These are phyloP conservation scores for Dasyornis broadbenti DNA, from an alignment of 2,113 vertebrate genomes.

Conservation along the genomic window DNA sequence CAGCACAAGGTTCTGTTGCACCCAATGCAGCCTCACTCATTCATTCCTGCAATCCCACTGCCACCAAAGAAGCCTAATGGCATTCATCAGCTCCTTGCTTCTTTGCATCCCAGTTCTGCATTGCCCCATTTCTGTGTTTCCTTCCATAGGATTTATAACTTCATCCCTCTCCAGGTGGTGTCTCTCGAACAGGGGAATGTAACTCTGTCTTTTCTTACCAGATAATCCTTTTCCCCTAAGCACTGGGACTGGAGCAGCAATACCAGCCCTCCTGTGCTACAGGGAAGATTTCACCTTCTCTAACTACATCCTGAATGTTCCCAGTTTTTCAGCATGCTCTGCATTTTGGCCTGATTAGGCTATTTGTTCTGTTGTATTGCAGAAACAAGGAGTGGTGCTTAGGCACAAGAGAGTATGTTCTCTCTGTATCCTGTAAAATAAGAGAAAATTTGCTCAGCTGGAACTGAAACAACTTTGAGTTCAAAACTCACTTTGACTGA, in stretches of 20 bases:
- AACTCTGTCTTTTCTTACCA: neutral
- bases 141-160: neutral
- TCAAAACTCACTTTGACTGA: constrained; percentile 12
- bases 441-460: constrained; percentile 43
- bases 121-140: neutral
- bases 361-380: constrained; percentile 46
- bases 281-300: neutral
- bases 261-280: neutral
- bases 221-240: neutral
- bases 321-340: constrained; percentile 24
- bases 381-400: neutral
- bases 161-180: neutral
- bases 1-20: neutral
- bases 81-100: neutral
- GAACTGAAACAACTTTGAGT: constrained; percentile 22
- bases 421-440: neutral
- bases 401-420: constrained; percentile 20
- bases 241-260: neutral
- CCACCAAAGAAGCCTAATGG: neutral
- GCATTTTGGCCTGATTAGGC: constrained; percentile 48
- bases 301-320: neutral
- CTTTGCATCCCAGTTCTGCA: neutral
- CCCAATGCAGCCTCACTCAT: neutral
- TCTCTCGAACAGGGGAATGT: neutral
- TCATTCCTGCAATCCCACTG: neutral